Evolutionary conservation across 2,888 invertebrate species (phyloP).

Genomic region (Agriopis aurantiaria): DNA sequence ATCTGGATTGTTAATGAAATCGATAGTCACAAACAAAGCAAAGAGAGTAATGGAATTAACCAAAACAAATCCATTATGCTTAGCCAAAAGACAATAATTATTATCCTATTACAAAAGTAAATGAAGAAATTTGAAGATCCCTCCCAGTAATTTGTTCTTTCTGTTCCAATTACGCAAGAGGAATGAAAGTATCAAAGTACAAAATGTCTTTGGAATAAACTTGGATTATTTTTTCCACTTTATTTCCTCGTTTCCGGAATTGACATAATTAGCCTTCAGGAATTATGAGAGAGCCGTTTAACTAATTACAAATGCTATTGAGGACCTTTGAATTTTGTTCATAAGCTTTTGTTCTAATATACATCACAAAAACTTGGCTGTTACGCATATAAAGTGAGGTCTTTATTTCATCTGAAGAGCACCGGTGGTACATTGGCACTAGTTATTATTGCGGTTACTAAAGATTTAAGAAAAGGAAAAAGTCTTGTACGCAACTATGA

Average conservation of each 20-base stretch:
- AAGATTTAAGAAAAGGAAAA: no score
- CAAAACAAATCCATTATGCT: slow-evolving; percentile 56
- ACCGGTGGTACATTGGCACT: no score
- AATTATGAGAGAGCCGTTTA: slow-evolving; percentile 58
- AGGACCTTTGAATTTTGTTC: neutral
- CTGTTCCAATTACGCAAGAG: slow-evolving; percentile 63
- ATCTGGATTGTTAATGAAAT: slow-evolving; percentile 31
- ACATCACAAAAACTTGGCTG: neutral
- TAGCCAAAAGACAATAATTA: slow-evolving; percentile 65
- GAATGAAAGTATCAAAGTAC: slow-evolving; percentile 61
- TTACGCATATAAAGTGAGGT: neutral
- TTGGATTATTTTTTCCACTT: slow-evolving; percentile 57
- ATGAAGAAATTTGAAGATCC: slow-evolving; percentile 67
- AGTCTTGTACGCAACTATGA: no score
- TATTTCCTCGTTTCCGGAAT: slow-evolving; percentile 53
- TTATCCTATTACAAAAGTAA: slow-evolving; percentile 69
- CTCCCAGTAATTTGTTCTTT: slow-evolving; percentile 65
- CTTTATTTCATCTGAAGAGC: no score
- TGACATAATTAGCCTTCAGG: slow-evolving; percentile 57
- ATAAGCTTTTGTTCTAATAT: neutral
- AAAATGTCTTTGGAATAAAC: slow-evolving; percentile 57
- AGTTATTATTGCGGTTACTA: no score
- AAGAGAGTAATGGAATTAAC: slow-evolving; percentile 46
- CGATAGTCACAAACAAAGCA: slow-evolving; percentile 33
- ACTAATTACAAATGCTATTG: slow-evolving; percentile 56